phyloP scores from a whole-genome alignment of 2,888 invertebrate genomes.

The Papilio protenor region DNA sequence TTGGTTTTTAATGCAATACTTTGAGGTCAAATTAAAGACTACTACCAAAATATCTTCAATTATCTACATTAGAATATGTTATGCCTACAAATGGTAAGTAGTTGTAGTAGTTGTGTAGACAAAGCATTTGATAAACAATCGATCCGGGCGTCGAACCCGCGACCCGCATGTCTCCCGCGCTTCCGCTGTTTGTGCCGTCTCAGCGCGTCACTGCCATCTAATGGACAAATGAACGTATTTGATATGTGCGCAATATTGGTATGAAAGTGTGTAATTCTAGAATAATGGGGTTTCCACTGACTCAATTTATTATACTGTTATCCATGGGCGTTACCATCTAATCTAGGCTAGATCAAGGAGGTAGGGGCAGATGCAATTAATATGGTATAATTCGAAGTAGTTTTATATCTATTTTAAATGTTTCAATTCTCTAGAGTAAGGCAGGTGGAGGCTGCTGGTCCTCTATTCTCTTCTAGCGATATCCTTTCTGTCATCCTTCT shows the following conservation, averaged over 20 bases:
- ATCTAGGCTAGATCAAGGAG: too few relatives aligned
- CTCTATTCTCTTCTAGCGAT: too few relatives aligned
- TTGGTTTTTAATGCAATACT: too few relatives aligned
- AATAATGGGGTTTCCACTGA: neutral
- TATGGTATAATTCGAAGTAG: too few relatives aligned
- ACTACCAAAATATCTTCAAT: too few relatives aligned
- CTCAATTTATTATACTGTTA: too few relatives aligned
- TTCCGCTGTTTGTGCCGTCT: conserved; percentile 50
- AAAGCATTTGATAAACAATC: conserved; percentile 60
- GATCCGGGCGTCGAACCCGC: conserved; percentile 65
- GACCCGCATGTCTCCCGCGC: conserved; percentile 50
- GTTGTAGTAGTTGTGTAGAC: conserved; percentile 34
- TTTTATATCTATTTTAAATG: too few relatives aligned
- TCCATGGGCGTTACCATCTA: too few relatives aligned
- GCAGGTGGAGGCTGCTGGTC: too few relatives aligned
- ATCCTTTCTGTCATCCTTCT: neutral
- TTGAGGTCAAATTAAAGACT: too few relatives aligned
- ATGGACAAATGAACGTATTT: neutral
- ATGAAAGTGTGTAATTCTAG: neutral
- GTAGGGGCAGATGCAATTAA: too few relatives aligned
- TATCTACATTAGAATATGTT: neutral
- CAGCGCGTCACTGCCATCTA: conserved; percentile 29
- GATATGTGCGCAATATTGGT: neutral
- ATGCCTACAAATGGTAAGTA: neutral
- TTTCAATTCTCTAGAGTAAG: too few relatives aligned